Conservation (phyloP, 2,797 vertebrate genomes). For the Fringilla coelebs region DNA sequence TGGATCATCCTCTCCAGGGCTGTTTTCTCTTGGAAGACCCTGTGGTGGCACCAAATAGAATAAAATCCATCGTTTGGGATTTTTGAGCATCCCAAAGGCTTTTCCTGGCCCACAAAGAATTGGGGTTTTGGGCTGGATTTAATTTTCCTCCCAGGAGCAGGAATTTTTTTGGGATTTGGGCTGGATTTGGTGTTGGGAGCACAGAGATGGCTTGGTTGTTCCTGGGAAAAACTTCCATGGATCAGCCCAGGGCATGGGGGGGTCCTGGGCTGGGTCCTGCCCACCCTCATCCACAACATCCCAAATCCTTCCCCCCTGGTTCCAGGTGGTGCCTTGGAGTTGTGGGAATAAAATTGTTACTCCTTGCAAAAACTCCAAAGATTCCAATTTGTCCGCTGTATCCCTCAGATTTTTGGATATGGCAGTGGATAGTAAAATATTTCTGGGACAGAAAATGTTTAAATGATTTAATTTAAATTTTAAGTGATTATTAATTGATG, state of each 20-base stretch:
- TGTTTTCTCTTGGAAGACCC: neutral
- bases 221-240: neutral
- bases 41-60: accelerated
- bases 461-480: neutral
- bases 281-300: neutral
- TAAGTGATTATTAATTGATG: neutral
- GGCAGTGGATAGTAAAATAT: neutral
- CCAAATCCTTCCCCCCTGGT: neutral
- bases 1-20: neutral
- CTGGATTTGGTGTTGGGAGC: neutral
- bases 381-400: accelerated
- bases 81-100: neutral
- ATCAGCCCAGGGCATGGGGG: no score
- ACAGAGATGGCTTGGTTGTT: accelerated
- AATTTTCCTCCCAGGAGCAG: neutral
- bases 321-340: accelerated
- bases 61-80: neutral
- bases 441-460: neutral
- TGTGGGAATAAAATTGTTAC: neutral
- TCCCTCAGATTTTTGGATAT: accelerated
- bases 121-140: accelerated
- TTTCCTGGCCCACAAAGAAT: neutral
- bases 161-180: neutral
- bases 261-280: neutral
- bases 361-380: neutral